Conservation (phyloP, 2,888 invertebrate genomes). For the Rhopalosiphum nymphaeae region DNA sequence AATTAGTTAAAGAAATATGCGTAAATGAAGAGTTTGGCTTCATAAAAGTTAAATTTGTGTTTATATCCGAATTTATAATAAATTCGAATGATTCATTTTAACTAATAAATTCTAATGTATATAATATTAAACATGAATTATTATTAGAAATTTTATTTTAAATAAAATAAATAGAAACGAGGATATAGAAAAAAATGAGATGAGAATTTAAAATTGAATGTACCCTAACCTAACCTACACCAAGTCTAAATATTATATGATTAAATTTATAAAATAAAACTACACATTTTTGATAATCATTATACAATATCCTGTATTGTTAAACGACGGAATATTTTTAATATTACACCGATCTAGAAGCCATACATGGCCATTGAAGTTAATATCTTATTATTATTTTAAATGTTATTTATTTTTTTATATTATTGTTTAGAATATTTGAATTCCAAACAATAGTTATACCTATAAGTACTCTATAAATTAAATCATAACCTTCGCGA, state of each 20-base stretch:
- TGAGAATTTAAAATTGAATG: no score
- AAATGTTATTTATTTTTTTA: not conserved
- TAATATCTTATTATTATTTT: not conserved
- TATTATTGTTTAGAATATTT: not conserved
- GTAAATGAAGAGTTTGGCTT: conserved; percentile 31
- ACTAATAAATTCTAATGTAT: not conserved
- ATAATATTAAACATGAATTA: not conserved
- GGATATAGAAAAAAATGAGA: not conserved
- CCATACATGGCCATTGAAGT: not conserved
- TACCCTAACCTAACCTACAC: no score
- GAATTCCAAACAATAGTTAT: not conserved
- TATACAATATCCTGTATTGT: not conserved
- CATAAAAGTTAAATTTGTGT: not conserved
- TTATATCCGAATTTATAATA: not conserved
- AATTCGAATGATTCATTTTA: conserved; percentile 12
- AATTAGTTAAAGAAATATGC: conserved; percentile 45
- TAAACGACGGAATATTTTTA: not conserved
- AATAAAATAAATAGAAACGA: not conserved
- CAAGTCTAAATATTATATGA: no score
- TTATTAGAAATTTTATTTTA: not conserved
- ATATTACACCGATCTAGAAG: not conserved
- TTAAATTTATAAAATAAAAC: no score
- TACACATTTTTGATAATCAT: not conserved
- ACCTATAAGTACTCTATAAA: not conserved
- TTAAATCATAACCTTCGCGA: not conserved